Conservation (phyloP, 2,113 vertebrate species). For the Gulo gulo region DNA sequence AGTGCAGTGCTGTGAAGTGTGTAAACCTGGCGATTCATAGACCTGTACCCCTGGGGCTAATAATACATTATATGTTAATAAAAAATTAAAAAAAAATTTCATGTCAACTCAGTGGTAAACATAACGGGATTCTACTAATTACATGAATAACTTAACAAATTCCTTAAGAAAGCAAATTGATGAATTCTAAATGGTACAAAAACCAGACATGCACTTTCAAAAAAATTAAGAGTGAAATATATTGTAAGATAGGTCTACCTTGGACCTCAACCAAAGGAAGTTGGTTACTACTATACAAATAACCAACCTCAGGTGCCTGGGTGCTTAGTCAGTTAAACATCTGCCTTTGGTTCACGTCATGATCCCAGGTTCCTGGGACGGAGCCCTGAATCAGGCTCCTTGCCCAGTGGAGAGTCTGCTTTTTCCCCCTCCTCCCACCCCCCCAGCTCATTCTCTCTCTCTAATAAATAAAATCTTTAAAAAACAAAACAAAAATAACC, state of each 20-base stretch:
- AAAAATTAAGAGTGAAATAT: neutral
- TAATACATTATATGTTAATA: no score
- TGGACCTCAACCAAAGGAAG: neutral
- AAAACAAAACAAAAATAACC: neutral
- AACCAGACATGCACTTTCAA: neutral
- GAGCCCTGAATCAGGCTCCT: no score
- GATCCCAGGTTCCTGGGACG: no score
- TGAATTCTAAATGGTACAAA: neutral
- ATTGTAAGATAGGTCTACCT: neutral
- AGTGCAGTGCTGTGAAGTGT: no score
- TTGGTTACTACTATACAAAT: neutral
- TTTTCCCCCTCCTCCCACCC: no score
- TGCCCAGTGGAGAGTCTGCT: no score
- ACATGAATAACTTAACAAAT: neutral
- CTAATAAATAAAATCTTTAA: no score
- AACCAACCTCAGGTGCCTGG: neutral
- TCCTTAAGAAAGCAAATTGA: neutral
- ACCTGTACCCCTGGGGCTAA: no score
- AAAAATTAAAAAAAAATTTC: neutral
- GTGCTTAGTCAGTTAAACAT: no score
- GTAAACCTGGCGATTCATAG: no score
- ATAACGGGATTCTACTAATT: neutral
- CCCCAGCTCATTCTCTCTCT: no score
- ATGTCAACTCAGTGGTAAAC: neutral
- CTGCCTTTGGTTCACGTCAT: no score